Evolutionary conservation across 37 sponge, comb jelly and placozoan species (phyloP).

Genomic region (Crambe crambe): DNA sequence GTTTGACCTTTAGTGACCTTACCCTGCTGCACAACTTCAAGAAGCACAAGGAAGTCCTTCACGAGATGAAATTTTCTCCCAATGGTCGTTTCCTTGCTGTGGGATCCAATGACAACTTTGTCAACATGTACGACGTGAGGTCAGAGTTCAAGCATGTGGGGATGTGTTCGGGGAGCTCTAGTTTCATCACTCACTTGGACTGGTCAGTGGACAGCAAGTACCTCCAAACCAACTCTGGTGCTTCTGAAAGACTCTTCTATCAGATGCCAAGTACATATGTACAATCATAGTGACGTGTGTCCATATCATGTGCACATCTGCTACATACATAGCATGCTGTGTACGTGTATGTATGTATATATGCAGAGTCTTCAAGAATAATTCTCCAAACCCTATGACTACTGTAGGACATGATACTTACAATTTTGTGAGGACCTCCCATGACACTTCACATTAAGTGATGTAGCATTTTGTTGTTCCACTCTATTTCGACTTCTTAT

Average conservation of each 20-base stretch:
- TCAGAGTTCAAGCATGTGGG: conserved; percentile 72
- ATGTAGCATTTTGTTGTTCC: too few relatives aligned
- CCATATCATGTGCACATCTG: too few relatives aligned
- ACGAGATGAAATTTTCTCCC: conserved; percentile 96
- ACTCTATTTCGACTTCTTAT: too few relatives aligned
- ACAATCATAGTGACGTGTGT: too few relatives aligned
- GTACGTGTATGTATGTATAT: too few relatives aligned
- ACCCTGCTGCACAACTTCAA: conserved; percentile 53
- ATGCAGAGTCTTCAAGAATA: too few relatives aligned
- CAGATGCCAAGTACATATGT: conserved; percentile 82
- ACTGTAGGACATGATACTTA: too few relatives aligned
- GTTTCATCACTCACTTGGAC: conserved; percentile 97
- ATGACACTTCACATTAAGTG: too few relatives aligned
- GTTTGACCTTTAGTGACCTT: conserved; percentile 54
- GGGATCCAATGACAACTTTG: conserved; percentile 95
- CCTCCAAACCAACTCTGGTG: conserved; percentile 94
- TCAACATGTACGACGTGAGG: conserved; percentile 83
- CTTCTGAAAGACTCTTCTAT: conserved; percentile 86
- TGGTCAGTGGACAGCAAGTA: conserved; percentile 87
- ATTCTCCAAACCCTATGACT: too few relatives aligned
- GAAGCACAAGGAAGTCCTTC: conserved; percentile 88
- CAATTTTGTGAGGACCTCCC: too few relatives aligned
- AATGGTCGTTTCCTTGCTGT: conserved; percentile 90
- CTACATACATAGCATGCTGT: too few relatives aligned
- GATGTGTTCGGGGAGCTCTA: conserved; percentile 80